Evolutionary conservation across 2,113 vertebrate species (phyloP), one percentile per base, ranked within the genome.

Genomic region (Scophthalmus maximus): DNA sequence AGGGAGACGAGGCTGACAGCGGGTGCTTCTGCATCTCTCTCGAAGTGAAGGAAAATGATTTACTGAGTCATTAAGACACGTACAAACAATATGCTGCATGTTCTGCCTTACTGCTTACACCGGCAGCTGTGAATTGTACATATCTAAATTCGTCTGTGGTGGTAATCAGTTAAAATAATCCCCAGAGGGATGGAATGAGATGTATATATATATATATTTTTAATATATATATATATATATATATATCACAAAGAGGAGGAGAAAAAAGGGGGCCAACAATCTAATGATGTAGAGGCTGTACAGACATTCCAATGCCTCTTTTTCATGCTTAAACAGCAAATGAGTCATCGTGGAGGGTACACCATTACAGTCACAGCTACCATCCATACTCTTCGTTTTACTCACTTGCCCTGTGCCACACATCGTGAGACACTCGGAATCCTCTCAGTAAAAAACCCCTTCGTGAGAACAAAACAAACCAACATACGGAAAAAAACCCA

Each of bases 1-100:
- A 84, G 83, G 87, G 83, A 91, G 88, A 88, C 71, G 79, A 83
- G 73, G 78, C 83, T 80, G 89, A 83, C 87, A 60, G 85, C 73
- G 51, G 38, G 53, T 52, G 60, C 34, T 63, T 68, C 64, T 61
- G 50, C 49, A 2, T 46, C 56, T 69, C 58, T 77, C 68, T 73
- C 61, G 0, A 66, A 73, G 57, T 46, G 73, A 73, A 78, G 51
- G 70, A 63, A 84, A 63, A 71, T 75, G 26, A 81, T 69, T 79
- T 62, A 71, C 26, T 12, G 25, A 83, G 36, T 52, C 53, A 56
- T 52, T 77, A 64, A 50, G 34, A 61, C 62, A 46, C 11, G 26
- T 17, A 55, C 17, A 32, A 64, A 61, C 58, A 59, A 47, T 20
- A 70, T 11, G 52, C 6, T 9, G 9, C 61, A 59, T 46, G 36